phyloP scores from a whole-genome alignment of 2,797 vertebrate species.

The Callimico goeldii region DNA sequence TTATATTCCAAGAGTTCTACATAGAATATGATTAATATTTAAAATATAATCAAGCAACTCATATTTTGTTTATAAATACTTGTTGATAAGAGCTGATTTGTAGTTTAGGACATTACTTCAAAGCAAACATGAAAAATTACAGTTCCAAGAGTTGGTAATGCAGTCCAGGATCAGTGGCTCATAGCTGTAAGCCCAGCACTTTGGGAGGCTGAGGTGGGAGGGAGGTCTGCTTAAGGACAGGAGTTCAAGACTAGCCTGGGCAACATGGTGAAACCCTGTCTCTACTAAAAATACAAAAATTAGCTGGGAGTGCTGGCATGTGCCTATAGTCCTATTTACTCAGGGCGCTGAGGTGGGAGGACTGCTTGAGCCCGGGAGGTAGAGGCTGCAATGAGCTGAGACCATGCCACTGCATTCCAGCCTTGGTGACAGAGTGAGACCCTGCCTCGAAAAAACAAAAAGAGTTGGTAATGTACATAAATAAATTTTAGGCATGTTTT shows the following conservation, averaged over 20 bases:
- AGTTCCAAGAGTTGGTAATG: neutral
- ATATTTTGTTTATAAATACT: neutral
- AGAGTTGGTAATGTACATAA: neutral
- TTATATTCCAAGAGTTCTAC: constrained; percentile 82
- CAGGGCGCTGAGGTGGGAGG: neutral
- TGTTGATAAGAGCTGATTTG: neutral
- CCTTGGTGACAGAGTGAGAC: neutral
- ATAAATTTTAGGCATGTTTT: neutral
- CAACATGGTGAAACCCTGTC: neutral
- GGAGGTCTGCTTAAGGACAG: neutral
- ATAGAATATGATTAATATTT: neutral
- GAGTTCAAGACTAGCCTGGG: neutral
- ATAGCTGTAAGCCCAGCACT: neutral
- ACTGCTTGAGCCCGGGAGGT: neutral
- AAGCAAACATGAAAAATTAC: constrained; percentile 19
- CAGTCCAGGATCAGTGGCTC: neutral
- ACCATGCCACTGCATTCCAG: neutral
- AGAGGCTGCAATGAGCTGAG: neutral
- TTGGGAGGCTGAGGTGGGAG: neutral
- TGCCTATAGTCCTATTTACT: neutral
- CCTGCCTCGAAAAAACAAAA: neutral
- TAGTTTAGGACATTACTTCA: neutral
- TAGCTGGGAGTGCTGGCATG: neutral
- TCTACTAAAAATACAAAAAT: neutral
- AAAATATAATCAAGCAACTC: neutral